Base-by-base conservation (phyloP, 2,797 vertebrate genomes). In the Enteromius anoplus region DNA sequence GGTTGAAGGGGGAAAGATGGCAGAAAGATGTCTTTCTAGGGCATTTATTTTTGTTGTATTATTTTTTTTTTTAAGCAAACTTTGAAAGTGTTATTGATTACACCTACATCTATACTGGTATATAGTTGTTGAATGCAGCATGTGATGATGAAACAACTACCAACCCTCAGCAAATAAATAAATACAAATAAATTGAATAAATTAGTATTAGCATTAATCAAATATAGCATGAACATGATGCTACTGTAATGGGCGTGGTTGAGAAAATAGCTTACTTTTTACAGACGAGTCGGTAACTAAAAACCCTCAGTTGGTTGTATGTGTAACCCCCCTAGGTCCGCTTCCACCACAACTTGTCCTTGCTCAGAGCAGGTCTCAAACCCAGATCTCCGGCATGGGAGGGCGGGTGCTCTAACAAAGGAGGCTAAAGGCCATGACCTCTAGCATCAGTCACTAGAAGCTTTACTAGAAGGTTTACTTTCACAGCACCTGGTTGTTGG, bases 201-300 rank as follows among this genome's bases (percentile, higher is more conserved):
- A 15, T 49, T 47, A 47, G 15, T 47, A 47, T 47, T 15, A 49
- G 15, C 14, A 49, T 49, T 15, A 4, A 49, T 49, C 15, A 49
- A 15, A 49, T 5, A 15, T 49, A 12, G 11, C 42, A 45, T 45
- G 11, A 45, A 12, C 11, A 49, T 49, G 14, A 49, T 49, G 12
- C 12, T 4, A 49, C 47, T 15, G 14, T 5, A 49, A 49, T 15
- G 23, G 8, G 17, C 11, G 26, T 73, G 10, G 17, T 49, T 51
- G 19, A 53, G 26, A 58, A 58, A 58, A 58, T 58, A 58, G 55
- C 55, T 58, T 23, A 58, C 0, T 55, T 89, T 88, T 77, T 72
- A 29, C 32, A 34, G 51, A 34, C 9, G 5, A 53, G 47, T 34
- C 47, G 2, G 17, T 53, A 53, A 53, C 47, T 53, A 29, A 53